Conservation (phyloP, 2,888 invertebrate genomes). For the Caenorhabditis becei region DNA sequence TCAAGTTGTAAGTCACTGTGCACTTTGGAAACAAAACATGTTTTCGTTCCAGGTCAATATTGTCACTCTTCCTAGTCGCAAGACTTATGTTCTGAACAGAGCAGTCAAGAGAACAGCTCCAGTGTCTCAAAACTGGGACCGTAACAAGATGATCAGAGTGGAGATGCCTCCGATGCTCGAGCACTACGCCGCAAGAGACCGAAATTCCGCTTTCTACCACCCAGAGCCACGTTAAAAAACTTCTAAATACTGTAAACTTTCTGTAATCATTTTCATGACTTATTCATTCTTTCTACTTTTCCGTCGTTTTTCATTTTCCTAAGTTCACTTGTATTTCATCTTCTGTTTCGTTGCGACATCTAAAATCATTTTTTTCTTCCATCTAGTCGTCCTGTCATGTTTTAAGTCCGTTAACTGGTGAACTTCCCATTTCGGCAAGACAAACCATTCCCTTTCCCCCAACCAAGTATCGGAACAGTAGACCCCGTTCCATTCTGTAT, state of each 20-base stretch:
- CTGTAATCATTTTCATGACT: background rate
- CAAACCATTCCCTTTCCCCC: background rate
- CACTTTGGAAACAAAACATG: no score
- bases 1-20: no score
- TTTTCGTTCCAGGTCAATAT: no score
- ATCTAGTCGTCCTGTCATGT: conserved; percentile 17
- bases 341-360: background rate
- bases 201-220: background rate
- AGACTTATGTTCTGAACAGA: no score
- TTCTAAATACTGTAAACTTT: background rate
- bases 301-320: background rate
- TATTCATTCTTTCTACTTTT: background rate
- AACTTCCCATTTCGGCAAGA: background rate
- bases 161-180: conserved; percentile 16
- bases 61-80: no score
- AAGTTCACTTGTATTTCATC: background rate
- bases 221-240: background rate
- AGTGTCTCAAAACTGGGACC: background rate
- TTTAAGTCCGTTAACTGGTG: background rate
- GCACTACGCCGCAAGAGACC: conserved; percentile 5
- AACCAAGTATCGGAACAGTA: background rate
- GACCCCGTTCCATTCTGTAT: background rate
- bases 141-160: conserved; percentile 4
- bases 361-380: background rate
- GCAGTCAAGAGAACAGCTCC: background rate